Base-by-base conservation (phyloP, 1,140 invertebrate genomes). In the Papilio aristodemus region DNA sequence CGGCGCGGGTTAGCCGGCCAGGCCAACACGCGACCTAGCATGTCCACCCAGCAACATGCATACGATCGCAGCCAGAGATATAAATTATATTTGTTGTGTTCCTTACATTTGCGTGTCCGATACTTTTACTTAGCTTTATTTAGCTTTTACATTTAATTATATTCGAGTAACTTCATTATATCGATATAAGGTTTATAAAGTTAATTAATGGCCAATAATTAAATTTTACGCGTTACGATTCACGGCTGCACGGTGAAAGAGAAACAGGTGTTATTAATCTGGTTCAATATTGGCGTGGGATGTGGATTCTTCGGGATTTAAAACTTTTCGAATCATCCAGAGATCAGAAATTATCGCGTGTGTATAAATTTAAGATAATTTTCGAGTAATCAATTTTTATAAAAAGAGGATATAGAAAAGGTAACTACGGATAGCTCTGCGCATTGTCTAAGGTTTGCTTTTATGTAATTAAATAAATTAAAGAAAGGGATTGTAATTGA, bases 1-100 rank as follows among this genome's bases (percentile, higher is more conserved):
- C 63, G 64, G 69, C 62, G 69, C 71, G 80, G 84, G 82, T 80
- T 75, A 67, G 59, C 17, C 27, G 66, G 64, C 59, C 46, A 76
- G 69, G 72, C 68, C 67, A 71, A 71, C 85, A 87, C 85, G 84
- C 85, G 54, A 87, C 39, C 60, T 87, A 69, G 82, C 85, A 85
- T 87, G 85, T 71, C 62, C 59, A 38, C 54, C 72, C 72, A 69
- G 64, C 46, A 54, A 62, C 25, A 54, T 46, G 36, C 59, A 62
- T 62, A 50, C 62, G 77, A 78, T 78, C 74, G 72, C 22, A n/a
- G 41, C n/a, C 25, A 69, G 37, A 69, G 71, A 75, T 75, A 77
- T 77, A 69, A 66, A 59, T 75, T 75, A 75, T 71, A 73, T 39
- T 67, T 69, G 68, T 59, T 36, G 38, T 68, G 60, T 63, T 64